These are phyloP conservation scores for Brachionus asplanchnoidis DNA, from an alignment of 1,140 invertebrate genomes.

Conservation along the genomic window DNA sequence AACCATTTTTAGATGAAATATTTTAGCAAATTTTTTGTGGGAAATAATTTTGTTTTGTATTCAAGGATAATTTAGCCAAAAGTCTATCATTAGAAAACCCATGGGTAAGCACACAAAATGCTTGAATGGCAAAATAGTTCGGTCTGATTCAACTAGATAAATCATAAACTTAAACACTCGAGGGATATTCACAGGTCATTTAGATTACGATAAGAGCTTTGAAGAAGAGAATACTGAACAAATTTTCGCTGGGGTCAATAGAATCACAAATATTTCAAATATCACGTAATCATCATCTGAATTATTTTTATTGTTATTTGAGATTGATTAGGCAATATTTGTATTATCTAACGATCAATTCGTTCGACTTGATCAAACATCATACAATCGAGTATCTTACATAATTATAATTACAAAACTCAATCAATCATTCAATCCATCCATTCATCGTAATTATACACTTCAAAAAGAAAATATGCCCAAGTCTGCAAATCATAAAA, in stretches of 20 bases:
- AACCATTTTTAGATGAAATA: too few species aligned
- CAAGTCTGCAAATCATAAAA: neutral
- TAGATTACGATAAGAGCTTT: slow-evolving; percentile 20
- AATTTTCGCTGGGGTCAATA: neutral
- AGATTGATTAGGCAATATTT: slow-evolving; percentile 16
- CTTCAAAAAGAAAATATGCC: slow-evolving; percentile 9
- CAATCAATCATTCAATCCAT: neutral
- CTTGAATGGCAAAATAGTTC: neutral
- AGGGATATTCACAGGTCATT: slow-evolving; percentile 28
- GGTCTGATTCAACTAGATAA: neutral
- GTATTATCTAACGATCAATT: slow-evolving; percentile 10
- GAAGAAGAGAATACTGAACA: neutral
- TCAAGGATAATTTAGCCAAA: neutral
- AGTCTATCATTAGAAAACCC: neutral
- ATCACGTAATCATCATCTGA: neutral
- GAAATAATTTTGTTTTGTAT: neutral
- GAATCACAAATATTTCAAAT: neutral
- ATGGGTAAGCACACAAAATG: neutral
- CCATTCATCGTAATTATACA: neutral
- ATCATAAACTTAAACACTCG: neutral
- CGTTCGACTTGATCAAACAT: slow-evolving; percentile 23
- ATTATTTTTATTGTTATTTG: neutral
- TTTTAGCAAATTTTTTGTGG: too few species aligned
- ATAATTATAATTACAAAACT: slow-evolving; percentile 12
- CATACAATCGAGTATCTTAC: neutral